Base-by-base conservation (phyloP, 1,140 invertebrate species). In the Phthorimaea operculella region DNA sequence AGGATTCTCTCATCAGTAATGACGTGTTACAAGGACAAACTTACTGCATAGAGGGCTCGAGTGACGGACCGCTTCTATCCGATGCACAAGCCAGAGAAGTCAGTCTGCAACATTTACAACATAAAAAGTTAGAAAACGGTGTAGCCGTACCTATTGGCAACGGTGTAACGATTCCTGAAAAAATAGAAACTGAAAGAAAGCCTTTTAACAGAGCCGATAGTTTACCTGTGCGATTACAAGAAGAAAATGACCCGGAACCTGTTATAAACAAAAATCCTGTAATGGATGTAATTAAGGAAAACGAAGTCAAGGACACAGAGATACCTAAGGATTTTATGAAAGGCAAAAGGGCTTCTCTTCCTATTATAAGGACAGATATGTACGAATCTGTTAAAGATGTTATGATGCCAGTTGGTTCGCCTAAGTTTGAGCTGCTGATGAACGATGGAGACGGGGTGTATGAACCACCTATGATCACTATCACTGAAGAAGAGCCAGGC, bases 1-100 rank as follows among this genome's bases (percentile, higher is more conserved):
- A 88, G 62, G 88, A 89, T 57, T 86, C 85, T 1, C 85, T 87
- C 7, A 85, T 87, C 34, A 79, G 83, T 11, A 85, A 70, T 47
- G 84, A 87, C 17, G 68, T 70, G 11, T 56, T 85, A 33, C 79
- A 85, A 66, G 81, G 79, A 0, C 79, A 79, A 5, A 79, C 74
- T 4, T 87, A 87, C 52, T 85, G 81, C 42, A 84, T 87, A 17
- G 85, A 87, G 70, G 85, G 85, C 7, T 86, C 83, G 0, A 85
- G 75, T 10, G 84, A 87, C 52, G 84, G 84, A 12, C 84, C 85
- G n/a, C 60, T 86, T 53, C 58, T 86, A 21, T 86, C 85, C 6
- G 84, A 87, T 64, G 83, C 85, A 0, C 84, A 86, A 72, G 83
- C 84, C 0, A 71, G 84, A 63, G 84, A 86, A 58, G 72, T 76